These are phyloP conservation scores for Dasypolia templi DNA, from an alignment of 2,888 invertebrate genomes.

Conservation along the genomic window DNA sequence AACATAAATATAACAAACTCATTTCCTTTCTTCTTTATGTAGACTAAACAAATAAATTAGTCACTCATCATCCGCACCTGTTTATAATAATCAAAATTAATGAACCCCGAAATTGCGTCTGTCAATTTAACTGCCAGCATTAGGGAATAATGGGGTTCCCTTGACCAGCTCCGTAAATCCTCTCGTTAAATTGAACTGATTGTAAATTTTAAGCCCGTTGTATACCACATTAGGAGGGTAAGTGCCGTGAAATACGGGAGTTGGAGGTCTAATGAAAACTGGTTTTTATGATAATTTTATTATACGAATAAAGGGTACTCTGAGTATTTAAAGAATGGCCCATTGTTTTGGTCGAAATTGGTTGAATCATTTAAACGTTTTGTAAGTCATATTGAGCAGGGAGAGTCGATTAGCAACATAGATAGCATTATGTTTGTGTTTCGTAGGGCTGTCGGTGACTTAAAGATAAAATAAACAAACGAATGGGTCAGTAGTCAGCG, in stretches of 20 bases:
- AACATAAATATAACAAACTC: neutral
- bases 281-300: constrained; percentile 4
- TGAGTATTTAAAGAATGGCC: neutral
- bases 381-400: neutral
- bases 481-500: neutral
- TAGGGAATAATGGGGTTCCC: neutral
- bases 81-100: constrained; percentile 43
- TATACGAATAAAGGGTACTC: neutral
- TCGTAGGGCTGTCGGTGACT: neutral
- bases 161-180: constrained; percentile 13
- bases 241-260: constrained; percentile 29
- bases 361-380: neutral
- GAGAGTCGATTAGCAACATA: neutral
- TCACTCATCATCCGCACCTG: constrained; percentile 3
- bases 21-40: neutral
- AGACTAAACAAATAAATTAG: constrained; percentile 13
- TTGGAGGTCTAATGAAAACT: constrained; percentile 21
- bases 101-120: constrained; percentile 25
- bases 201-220: constrained; percentile 16
- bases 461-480: neutral
- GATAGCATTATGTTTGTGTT: neutral
- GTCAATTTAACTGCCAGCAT: constrained; percentile 8
- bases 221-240: neutral
- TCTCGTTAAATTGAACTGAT: constrained; percentile 13
- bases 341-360: neutral